Evolutionary conservation across 2,888 invertebrate species (phyloP).

Genomic region (Caenorhabditis sinica): DNA sequence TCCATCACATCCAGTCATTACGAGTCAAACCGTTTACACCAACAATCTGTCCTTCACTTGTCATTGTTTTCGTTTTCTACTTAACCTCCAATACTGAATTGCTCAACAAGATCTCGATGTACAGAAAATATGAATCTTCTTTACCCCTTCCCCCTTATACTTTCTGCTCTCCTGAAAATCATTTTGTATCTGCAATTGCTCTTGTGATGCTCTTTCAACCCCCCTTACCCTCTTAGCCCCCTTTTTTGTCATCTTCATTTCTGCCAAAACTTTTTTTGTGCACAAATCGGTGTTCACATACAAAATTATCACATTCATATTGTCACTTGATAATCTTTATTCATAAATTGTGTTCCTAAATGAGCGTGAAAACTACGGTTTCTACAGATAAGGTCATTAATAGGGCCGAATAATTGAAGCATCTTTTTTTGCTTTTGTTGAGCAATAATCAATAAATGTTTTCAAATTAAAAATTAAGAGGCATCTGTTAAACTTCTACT

Average conservation of each 20-base stretch:
- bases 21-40: conserved; percentile 54
- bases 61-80: conserved; percentile 44
- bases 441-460: conserved; percentile 36
- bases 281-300: conserved; percentile 57
- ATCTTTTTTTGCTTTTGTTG: conserved; percentile 18
- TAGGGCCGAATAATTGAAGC: conserved; percentile 20
- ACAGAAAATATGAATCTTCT: conserved; percentile 32
- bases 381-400: conserved; percentile 34
- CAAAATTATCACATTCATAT: conserved; percentile 8
- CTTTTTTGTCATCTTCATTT: conserved; percentile 14
- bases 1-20: conserved; percentile 58
- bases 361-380: conserved; percentile 53
- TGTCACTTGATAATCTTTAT: background rate
- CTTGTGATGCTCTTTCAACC: conserved; percentile 33
- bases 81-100: conserved; percentile 30
- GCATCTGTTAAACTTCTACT: too few relatives aligned
- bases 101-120: conserved; percentile 64
- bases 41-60: conserved; percentile 60
- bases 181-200: conserved; percentile 46
- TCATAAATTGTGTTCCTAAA: background rate
- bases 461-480: background rate
- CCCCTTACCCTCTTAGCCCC: background rate
- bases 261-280: conserved; percentile 54
- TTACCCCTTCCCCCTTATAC: background rate
- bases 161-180: conserved; percentile 1